Conservation (phyloP, 2,113 vertebrate species). For the Syngnathus scovelli region DNA sequence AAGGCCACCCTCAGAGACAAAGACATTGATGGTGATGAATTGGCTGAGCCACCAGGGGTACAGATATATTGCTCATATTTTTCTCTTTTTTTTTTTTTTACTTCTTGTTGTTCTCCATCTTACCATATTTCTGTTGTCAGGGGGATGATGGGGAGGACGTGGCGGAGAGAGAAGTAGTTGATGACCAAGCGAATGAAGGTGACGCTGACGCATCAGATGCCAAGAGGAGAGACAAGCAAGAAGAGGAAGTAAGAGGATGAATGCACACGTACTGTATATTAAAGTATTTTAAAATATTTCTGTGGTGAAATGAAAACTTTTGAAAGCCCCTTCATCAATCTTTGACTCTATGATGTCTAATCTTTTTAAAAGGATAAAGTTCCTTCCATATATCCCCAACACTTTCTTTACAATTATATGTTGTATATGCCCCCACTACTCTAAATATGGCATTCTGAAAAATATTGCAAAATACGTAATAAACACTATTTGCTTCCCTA, state of each 20-base stretch:
- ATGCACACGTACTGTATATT: neutral
- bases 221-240: slow-evolving; percentile 80
- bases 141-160: slow-evolving; percentile 62
- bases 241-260: slow-evolving; percentile 79
- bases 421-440: too few species aligned
- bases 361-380: too few species aligned
- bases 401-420: too few species aligned
- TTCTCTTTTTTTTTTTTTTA: neutral
- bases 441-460: too few species aligned
- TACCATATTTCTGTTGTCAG: slow-evolving; percentile 14
- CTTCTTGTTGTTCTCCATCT: neutral
- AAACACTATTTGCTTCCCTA: too few species aligned
- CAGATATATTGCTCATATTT: neutral
- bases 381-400: too few species aligned
- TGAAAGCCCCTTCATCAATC: neutral
- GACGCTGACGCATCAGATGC: slow-evolving; percentile 87
- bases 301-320: neutral
- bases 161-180: slow-evolving; percentile 71
- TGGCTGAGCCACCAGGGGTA: slow-evolving; percentile 16
- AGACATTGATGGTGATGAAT: slow-evolving; percentile 45
- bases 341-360: too few species aligned
- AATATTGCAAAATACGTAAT: too few species aligned
- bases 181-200: slow-evolving; percentile 85
- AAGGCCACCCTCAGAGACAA: slow-evolving; percentile 75
- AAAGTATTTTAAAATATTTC: neutral